Evolutionary conservation across 2,113 vertebrate genomes (phyloP), one percentile per base, ranked within the genome.

Genomic region (Rhineura floridana): DNA sequence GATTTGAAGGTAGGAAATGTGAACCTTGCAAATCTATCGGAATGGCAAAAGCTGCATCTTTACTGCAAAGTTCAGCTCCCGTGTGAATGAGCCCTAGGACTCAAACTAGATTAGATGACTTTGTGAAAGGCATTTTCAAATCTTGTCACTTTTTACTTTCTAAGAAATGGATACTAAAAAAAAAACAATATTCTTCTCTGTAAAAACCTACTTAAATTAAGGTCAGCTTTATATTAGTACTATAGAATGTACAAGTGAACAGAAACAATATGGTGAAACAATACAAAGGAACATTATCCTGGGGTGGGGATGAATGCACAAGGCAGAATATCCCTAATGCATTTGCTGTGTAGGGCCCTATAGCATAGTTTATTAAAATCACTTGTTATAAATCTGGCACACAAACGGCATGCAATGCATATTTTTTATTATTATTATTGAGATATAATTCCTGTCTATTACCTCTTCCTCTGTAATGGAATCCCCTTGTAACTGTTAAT

Each of bases 391-490:
- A 6, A 75, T 1, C 17, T 86, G 25, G 4, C n/a, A 86, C 1
- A n/a, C 55, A 80, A 80, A 4, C 85, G 33, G 92, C 81, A 4
- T 0, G 3, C 79, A 3, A 86, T 91, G 87, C 85, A 77, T 3
- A 0, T 52, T 86, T 93, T 76, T 72, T 59, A 92, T 87, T 92
- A 91, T 93, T 94, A 82, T n/a, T n/a, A 73, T 81, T 88, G 39
- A 17, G 89, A 10, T 52, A 79, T 50, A 65, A 28, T 48, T 39
- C 23, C 10, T 48, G 33, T 63, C 55, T 48, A n/a, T 25, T 62
- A 19, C 4, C 33, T 5, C n/a, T 55, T 65, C 21, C 30, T 77
- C 28, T 65, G 28, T 10, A 81, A 81, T 59, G 52, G 52, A 39
- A 81, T 59, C 15, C 52, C 78, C 46, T 30, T 48, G 23, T 52